Base-by-base conservation (phyloP, 2,888 invertebrate species). In the Drosophila borealis region DNA sequence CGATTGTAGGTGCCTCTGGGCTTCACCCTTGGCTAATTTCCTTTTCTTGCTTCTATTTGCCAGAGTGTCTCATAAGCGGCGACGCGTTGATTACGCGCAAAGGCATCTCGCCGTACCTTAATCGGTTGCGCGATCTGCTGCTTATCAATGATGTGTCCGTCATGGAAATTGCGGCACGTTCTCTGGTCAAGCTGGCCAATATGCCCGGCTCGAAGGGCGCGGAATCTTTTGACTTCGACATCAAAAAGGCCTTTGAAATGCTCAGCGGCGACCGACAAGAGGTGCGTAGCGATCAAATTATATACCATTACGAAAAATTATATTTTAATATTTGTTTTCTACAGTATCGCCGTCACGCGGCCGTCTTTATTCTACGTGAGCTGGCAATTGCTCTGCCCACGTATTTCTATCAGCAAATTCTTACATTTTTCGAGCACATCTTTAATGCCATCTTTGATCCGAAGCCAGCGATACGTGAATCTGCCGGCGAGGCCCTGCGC, bases 151-250 rank as follows among this genome's bases (percentile, higher is more conserved):
- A 99, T 93, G 96, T 96, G 0, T 96, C 96, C 14, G 97, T 99
- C 0, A 98, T 99, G 97, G 98, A 99, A 93, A 94, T 99, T 80
- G 98, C 98, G 4, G 98, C 99, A 2, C 97, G 97, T 91, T 98
- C 99, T 4, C 96, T 99, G 77, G 99, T 98, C 0, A 96, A 97
- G 79, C 93, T 99, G 57, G 98, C 98, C 2, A 94, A 98, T 21
- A 96, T 96, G 17, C 97, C 97, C 0, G 98, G 98, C 13, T 97
- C 98, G 0, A 98, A 97, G 91, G 96, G 98, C 34, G 97, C 98
- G 0, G 98, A 98, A 90, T 98, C 98, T 91, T 98, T 99, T n/a
- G 98, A 99, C 89, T 98, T 98, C 93, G 98, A 99, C 93, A 97
- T 99, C 2, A 98, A 98, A 91, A 94, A 97, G 89, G 98, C 99